Percentiles rank a stretch among this genome's conserved stretches.
Conservation (phyloP, 2,888 invertebrate genomes). For the Ennomos erosarius region DNA sequence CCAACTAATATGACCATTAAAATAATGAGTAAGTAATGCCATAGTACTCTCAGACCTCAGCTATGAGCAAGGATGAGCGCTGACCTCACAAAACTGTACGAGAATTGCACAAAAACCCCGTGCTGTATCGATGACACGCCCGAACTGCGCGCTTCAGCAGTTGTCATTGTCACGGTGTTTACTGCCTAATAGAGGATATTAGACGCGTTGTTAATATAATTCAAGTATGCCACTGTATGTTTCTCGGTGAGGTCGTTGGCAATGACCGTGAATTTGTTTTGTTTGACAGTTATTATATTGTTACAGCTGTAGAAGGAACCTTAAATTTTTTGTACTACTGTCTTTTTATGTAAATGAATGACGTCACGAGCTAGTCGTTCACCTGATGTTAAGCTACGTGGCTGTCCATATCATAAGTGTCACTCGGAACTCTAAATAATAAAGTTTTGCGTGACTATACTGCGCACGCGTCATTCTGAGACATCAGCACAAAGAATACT, state of each 20-base stretch:
- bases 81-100: conserved; percentile 26
- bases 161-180: conserved; percentile 34
- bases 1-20: too few species aligned
- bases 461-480: too few species aligned
- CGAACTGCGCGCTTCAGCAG: conserved; percentile 36
- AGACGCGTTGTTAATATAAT: conserved; percentile 21
- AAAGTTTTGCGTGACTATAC: too few species aligned
- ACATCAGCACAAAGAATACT: too few species aligned
- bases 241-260: conserved; percentile 9
- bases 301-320: too few species aligned
- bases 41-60: conserved; percentile 12
- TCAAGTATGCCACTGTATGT: conserved; percentile 4
- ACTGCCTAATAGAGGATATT: conserved; percentile 2
- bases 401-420: too few species aligned
- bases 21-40: too few species aligned
- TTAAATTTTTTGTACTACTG: too few species aligned
- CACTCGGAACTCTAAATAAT: too few species aligned
- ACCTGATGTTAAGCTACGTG: too few species aligned
- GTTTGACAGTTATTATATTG: not conserved
- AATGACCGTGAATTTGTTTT: conserved; percentile 17
- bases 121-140: conserved; percentile 42
- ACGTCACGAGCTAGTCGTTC: too few species aligned
- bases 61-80: conserved; percentile 31
- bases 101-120: conserved; percentile 35
- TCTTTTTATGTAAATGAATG: too few species aligned